Evolutionary conservation across 2,888 invertebrate genomes (phyloP), one percentile per base, ranked within the genome.

Genomic region (Cistogaster globosa): DNA sequence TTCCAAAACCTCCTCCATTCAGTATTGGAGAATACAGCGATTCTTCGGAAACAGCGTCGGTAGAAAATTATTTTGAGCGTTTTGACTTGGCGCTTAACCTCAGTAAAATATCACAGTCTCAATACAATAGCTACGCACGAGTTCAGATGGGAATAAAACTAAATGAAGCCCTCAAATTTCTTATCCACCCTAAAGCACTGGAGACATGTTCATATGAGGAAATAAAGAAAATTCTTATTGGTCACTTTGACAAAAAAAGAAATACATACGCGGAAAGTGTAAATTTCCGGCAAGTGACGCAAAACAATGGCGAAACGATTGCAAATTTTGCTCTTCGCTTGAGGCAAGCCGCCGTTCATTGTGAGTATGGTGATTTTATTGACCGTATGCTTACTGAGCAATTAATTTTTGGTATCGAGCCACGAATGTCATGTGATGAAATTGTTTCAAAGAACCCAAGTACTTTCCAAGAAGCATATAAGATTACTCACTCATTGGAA

Each of bases 331-430:
- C 57, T 32, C 75, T 79, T 16, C 74, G 75, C 0, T 62, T 83
- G 14, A 84, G 48, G 14, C 67, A 74, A 62, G 42, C 51, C 3
- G 67, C 58, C 18, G 8, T 18, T 8, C 18, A 51, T 18, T 51
- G 51, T 8, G 42, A 80, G 7, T 72, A 72, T 38, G 58, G 67
- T 8, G 57, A 51, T 2, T 84, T 83, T 60, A 12, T 51, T 6
- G 3, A n/a, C 9, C 18, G 51, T 3, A 45, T 84, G 85, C 67
- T 87, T 11, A 77, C 71, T 11, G 86, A 87, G 48, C 86, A 87
- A 67, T 18, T 87, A 18, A 18, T 86, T 26, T 80, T 67, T 55
- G 85, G 85, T 11, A 16, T 45, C 5, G 45, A 53, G 51, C 76
- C 76, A 12, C 72, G 86, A 36, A 36, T 38, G 3, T 63, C 77